Base-by-base conservation (phyloP, 2,888 invertebrate species). In the Lasioglossum zephyrum region DNA sequence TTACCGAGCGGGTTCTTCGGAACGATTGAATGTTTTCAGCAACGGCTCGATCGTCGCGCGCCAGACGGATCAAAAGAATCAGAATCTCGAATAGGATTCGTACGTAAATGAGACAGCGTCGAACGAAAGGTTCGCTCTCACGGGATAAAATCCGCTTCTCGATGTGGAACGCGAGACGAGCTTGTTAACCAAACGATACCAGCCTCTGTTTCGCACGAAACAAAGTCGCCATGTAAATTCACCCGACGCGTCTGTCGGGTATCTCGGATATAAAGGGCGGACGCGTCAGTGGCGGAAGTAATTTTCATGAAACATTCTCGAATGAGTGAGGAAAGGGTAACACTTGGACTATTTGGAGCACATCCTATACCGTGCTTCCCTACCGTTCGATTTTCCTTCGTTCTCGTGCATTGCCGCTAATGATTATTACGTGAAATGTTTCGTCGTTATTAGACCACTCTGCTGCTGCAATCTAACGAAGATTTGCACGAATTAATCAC, bases 251-350 rank as follows among this genome's bases (percentile, higher is more conserved):
- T 88, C 77, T 80, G 83, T 82, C 83, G 73, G 72, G 49, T 88
- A 79, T 87, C 90, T 86, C 79, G 84, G 44, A 57, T 82, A 86
- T 87, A 91, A 89, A 90, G 78, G 86, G 77, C 85, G 82, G 86
- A 76, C 86, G 88, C 87, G 84, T 86, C 85, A 72, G 80, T 82
- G 79, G 82, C 83, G 89, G 86, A 91, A 90, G 87, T 90, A 92
- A 92, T 92, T 92, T 88, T 88, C 91, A 92, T 92, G 89, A 89
- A 92, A 92, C 91, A 91, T 91, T 88, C 86, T 73, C 85, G 88
- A 91, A 89, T 84, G 90, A 88, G 89, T 82, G 91, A 84, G 82
- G 82, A 73, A 63, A 44, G 79, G 63, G 83, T 78, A 85, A 78
- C 79, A 85, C 87, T 84, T 79, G 73, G 86, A 82, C 83, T 84